Base-by-base conservation (phyloP, 2,888 invertebrate genomes). In the Gymnocheta viridis region DNA sequence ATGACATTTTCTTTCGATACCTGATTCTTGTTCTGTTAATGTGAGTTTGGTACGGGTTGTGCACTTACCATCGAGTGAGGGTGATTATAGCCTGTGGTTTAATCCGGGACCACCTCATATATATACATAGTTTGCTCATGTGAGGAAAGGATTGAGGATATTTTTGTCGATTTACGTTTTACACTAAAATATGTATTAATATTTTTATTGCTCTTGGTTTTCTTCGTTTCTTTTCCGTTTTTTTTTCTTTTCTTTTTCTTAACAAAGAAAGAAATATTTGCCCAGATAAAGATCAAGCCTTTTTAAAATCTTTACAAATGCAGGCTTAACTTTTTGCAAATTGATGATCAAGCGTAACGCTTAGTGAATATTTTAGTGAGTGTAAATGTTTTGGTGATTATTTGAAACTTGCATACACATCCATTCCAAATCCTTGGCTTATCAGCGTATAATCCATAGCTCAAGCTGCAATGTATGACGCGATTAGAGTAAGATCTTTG, bases 51-150 rank as follows among this genome's bases (percentile, higher is more conserved):
- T 29, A 56, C 14, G 12, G 35, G 2, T 47, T 54, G 51, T 27
- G 22, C 14, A 32, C 56, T 17, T 17, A 47, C 17, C 47, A 47
- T 14, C 58, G 54, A 56, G 70, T 44, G 35, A 62, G 67, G 69
- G 74, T 83, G 58, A 85, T 86, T 82, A 86, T 82, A 85, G 77
- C 76, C 79, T 82, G 90, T 87, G 89, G 90, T 90, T 90, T 87
- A 88, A 88, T 88, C 89, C 85, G 86, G 86, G 86, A 88, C 82
- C 54, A 85, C 77, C 66, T 56, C 67, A 60, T 69, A 35, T 22
- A 58, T 14, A 32, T 22, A 56, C 10, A 67, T 38, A 62, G 58
- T n/a, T 35, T 58, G 38, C 66, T 64, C 47, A 54, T 66, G 41
- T 54, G 62, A 44, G 47, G 51, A 72, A 74, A 72, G 51, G 66